phyloP scores from a whole-genome alignment of 2,888 invertebrate genomes.

The Halocaridina rubra region DNA sequence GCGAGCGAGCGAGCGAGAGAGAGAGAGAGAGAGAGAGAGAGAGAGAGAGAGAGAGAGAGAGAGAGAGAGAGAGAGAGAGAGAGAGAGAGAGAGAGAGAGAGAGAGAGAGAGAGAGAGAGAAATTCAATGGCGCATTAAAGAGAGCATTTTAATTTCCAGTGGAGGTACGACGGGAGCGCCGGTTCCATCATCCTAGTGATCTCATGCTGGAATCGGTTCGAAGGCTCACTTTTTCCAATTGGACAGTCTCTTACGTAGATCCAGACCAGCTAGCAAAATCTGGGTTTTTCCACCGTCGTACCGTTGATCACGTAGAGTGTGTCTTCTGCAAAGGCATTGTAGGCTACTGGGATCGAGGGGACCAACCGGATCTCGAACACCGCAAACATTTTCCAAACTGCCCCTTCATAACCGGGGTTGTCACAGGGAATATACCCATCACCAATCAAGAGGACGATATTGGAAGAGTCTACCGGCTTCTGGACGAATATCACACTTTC shows the following conservation, averaged over 20 bases:
- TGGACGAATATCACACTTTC: constrained; percentile 36
- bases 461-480: constrained; percentile 13
- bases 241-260: constrained; percentile 71
- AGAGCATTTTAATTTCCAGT: background rate
- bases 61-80: constrained; percentile 8
- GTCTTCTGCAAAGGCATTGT: constrained; percentile 85
- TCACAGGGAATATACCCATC: constrained; percentile 76
- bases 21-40: background rate
- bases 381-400: constrained; percentile 83
- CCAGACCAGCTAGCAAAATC: constrained; percentile 73
- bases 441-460: constrained; percentile 62
- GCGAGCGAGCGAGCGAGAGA: too few relatives aligned
- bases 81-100: constrained; percentile 28
- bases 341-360: constrained; percentile 83
- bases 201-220: constrained; percentile 29
- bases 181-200: constrained; percentile 14
- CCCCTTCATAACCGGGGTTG: constrained; percentile 76
- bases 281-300: constrained; percentile 85
- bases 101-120: constrained; percentile 15
- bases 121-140: background rate
- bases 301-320: constrained; percentile 82
- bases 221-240: constrained; percentile 47
- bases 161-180: constrained; percentile 39
- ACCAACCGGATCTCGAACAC: constrained; percentile 85
- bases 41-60: background rate